These are phyloP conservation scores for Loxodonta africana DNA, from an alignment of 2,113 vertebrate genomes.

Conservation along the genomic window DNA sequence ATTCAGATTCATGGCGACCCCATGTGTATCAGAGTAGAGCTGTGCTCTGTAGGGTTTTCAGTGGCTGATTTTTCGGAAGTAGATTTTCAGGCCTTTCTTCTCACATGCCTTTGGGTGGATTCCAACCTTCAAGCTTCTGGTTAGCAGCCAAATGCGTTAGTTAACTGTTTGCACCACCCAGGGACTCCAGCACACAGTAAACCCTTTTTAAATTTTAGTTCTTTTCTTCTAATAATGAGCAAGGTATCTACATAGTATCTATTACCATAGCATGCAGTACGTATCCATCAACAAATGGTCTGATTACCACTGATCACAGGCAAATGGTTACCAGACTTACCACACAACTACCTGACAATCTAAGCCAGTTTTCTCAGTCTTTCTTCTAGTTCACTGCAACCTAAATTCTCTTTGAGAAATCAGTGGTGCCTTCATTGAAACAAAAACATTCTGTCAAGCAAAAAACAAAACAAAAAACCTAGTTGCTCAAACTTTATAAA, in stretches of 20 bases:
- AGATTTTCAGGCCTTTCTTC: not conserved
- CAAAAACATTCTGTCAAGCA: constrained; percentile 62
- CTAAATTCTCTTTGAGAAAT: constrained; percentile 37
- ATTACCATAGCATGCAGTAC: not conserved
- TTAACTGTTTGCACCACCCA: not conserved
- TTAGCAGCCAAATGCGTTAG: not conserved
- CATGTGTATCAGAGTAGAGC: not conserved
- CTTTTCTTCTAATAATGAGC: constrained; percentile 49
- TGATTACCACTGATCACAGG: not conserved
- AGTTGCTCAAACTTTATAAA: constrained; percentile 51
- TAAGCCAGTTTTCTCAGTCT: constrained; percentile 15
- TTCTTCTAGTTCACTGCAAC: constrained; percentile 34
- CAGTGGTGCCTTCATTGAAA: constrained; percentile 31
- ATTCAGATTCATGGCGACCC: not conserved
- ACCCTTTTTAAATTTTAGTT: constrained; percentile 15
- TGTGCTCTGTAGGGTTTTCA: not conserved
- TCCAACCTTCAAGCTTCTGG: not conserved
- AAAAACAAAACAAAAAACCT: not conserved
- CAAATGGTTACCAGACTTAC: constrained; percentile 25
- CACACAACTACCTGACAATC: not conserved
- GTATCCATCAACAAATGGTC: not conserved
- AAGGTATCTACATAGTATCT: not conserved
- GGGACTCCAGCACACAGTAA: not conserved
- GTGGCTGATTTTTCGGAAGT: not conserved
- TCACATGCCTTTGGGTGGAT: not conserved